Evolutionary conservation across 2,113 vertebrate species (phyloP), one percentile per base, ranked within the genome.

Genomic region (Trematocara unimaculatum): DNA sequence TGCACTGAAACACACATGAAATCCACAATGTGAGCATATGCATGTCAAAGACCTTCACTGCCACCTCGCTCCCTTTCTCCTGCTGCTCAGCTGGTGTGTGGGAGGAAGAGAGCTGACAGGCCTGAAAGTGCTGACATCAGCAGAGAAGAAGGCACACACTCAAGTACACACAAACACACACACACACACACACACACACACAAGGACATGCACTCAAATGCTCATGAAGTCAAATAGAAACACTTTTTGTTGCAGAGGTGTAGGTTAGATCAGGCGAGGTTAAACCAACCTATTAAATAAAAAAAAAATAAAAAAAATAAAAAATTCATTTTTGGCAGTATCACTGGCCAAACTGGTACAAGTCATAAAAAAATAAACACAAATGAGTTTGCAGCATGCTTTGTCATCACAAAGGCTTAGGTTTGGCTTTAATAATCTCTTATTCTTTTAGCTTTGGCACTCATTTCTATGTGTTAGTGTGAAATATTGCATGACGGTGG

Each of bases 101-200:
- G 90, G 87, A 91, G 87, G 83, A 89, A 89, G 88, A 83, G 88
- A 60, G 53, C 72, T 85, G 56, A 87, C 87, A 47, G 55, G 74
- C 55, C 78, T 90, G 80, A 31, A 88, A 94, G 79, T 93, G 94
- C 94, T 94, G 93, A 95, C 87, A 93, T 95, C 91, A 95, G 94
- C 96, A 94, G 67, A 79, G 33, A 78, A 17, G 8, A 20, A 92
- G 56, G 23, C 45, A 33, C 67, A 12, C 67, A 54, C 80, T 56
- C 84, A 81, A 81, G 74, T 17, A 67, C 79, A 89, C 84, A 89
- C 38, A 77, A 4, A 72, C 8, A 47, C 45, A 92, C 26, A 67
- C 42, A 92, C 26, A 67, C 79, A 87, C 74, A 87, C 79, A 87
- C 74, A 87, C 26, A 67, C 45, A 92, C 26, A 67, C 74, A 87